Evolutionary conservation across 2,888 invertebrate species (phyloP), one percentile per base, ranked within the genome.

Genomic region (Platycheirus rosarum): DNA sequence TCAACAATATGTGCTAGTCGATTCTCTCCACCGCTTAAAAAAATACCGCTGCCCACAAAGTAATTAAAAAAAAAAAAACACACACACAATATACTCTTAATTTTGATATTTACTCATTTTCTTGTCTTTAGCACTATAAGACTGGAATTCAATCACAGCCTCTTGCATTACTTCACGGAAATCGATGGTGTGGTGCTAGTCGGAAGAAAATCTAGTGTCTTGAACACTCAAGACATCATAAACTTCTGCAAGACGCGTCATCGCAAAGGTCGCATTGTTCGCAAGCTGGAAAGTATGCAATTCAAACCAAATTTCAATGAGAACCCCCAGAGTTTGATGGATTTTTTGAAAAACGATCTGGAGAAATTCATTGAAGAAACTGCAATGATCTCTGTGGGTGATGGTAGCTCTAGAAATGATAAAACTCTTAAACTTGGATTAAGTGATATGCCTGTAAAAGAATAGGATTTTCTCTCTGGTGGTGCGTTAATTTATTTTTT

Each of bases 101-200:
- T 42, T 29, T 49, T 35, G 26, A 32, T 16, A 9, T 78, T 53
- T 60, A 57, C 84, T 9, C 60, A 85, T 51, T 73, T 85, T 76
- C 20, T n/a, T 84, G n/a, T n/a, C n/a, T 88, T 91, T 88, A 96
- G 96, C 88, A 92, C 95, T 75, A 91, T 97, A 84, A 93, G 97
- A 85, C 91, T 98, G 84, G 98, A 98, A 90, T 95, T 98, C 87
- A 95, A 97, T 89, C 97, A 97, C 88, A 93, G 93, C 75, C 91
- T 93, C 65, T 91, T 97, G 62, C 94, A 95, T 44, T 97, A 97
- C 89, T 97, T 97, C 88, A 96, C 96, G 11, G 96, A 97, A 88
- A 91, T 98, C 62, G 97, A 98, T 91, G 97, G 96, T 13, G 94
- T 98, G 1, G 90, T 95, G 82, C 91, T 97, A 35, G 93, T 94